These are phyloP conservation scores for Protonibea diacanthus DNA, from an alignment of 2,797 vertebrate species.

Conservation along the genomic window DNA sequence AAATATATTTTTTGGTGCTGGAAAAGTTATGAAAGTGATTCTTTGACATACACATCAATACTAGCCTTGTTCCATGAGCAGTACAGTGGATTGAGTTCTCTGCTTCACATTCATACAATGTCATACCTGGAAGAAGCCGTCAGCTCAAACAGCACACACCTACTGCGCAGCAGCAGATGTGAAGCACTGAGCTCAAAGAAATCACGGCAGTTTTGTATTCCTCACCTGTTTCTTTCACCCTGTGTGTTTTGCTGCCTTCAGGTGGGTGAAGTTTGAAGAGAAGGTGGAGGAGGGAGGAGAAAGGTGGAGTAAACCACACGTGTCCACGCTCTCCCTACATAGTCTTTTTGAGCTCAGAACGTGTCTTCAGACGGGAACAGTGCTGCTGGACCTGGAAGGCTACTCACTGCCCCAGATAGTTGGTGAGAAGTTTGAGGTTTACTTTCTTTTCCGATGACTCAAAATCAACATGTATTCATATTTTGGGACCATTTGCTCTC, in stretches of 20 bases:
- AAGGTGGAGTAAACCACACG: slow-evolving; percentile 98
- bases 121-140: neutral
- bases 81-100: neutral
- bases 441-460: neutral
- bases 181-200: neutral
- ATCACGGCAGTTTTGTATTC: neutral
- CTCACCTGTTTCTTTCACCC: slow-evolving; percentile 10
- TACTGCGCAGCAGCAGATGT: neutral
- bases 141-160: neutral
- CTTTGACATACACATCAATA: neutral
- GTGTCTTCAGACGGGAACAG: slow-evolving; percentile 94
- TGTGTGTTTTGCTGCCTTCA: slow-evolving; percentile 66
- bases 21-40: neutral
- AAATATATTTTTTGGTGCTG: neutral
- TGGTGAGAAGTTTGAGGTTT: slow-evolving; percentile 81
- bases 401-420: slow-evolving; percentile 96
- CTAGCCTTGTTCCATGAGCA: neutral
- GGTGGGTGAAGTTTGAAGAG: slow-evolving; percentile 99
- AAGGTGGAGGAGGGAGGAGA: slow-evolving; percentile 98
- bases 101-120: slow-evolving; percentile 2
- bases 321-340: slow-evolving; percentile 95
- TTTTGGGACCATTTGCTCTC: neutral
- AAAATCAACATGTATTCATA: no score
- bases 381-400: slow-evolving; percentile 93
- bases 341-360: slow-evolving; percentile 97